Base-by-base conservation (phyloP, 53 echinoderm and acorn worm species). In the Actinopyga echinites region DNA sequence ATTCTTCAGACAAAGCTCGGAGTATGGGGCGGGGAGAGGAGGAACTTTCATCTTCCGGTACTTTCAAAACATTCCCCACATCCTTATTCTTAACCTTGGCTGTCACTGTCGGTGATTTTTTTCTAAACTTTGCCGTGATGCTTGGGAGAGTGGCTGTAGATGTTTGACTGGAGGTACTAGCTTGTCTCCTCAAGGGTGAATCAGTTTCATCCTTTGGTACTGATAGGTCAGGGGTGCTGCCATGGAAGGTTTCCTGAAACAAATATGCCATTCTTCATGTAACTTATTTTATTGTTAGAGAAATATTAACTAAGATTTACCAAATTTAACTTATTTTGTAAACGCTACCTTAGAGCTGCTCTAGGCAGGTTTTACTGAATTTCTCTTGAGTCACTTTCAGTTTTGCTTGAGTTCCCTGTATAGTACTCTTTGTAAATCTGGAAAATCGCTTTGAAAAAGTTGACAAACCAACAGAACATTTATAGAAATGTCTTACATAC, bases 191-290 rank as follows among this genome's bases (percentile, higher is more conserved):
- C 24, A 71, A 24, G 8, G 78, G 78, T 25, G 78, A 25, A 13
- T 78, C 33, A 12, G 30, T 13, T 10, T 62, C 23, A 28, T 78
- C 57, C 29, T 29, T 28, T 21, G 12, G 25, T 6, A 30, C 57
- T 2, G 31, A 44, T 2, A 78, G 32, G 57, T 78, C 54, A 56
- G 78, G 78, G 1, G 78, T 78, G 57, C 78, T 78, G 53, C 55
- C 78, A 78, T 78, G 78, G 8, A 78, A 30, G 20, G 55, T 20
- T 55, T 78, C 78, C 78, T 78, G 78, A 2, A 54, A 56, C 12
- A 0, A 31, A 74, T n/a, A n/a, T n/a, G n/a, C n/a, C n/a, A n/a
- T n/a, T n/a, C n/a, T n/a, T n/a, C n/a, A n/a, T n/a, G n/a, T n/a
- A n/a, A n/a, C n/a, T n/a, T n/a, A n/a, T n/a, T n/a, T n/a, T n/a